A percentile compares a stretch with the other conserved stretches of the same genome.
Conservation (phyloP, 2,888 invertebrate species). For the Tiliacea citrago region DNA sequence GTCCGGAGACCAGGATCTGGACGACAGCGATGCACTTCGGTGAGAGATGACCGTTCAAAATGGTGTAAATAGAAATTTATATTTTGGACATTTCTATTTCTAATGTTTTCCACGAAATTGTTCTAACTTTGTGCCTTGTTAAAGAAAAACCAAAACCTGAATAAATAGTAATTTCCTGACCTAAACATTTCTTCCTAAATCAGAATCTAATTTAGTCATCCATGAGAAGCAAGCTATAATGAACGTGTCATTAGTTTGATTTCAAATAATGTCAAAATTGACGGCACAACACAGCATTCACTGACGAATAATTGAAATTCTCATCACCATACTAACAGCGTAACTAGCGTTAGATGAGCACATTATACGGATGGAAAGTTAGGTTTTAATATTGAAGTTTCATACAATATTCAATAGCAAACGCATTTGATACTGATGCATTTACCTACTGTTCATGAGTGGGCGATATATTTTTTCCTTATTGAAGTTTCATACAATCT, state of each 20-base stretch:
- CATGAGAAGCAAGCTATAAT: too few species aligned
- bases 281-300: constrained; percentile 1
- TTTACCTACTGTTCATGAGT: neutral
- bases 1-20: too few species aligned
- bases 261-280: too few species aligned
- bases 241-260: too few species aligned
- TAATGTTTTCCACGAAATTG: too few species aligned
- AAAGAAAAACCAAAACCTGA: neutral
- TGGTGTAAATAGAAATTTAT: too few species aligned
- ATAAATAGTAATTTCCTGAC: neutral
- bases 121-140: too few species aligned
- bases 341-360: neutral
- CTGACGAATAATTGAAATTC: constrained; percentile 39
- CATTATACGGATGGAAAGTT: constrained; percentile 1
- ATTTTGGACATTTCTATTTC: neutral
- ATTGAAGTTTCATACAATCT: too few species aligned
- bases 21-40: too few species aligned
- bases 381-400: neutral
- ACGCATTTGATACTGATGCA: neutral
- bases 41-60: too few species aligned
- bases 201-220: constrained; percentile 4
- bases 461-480: too few species aligned
- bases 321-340: constrained; percentile 11
- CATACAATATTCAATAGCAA: neutral
- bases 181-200: neutral